Conservation (phyloP, 2,888 invertebrate genomes). For the Eupithecia subfuscata region DNA sequence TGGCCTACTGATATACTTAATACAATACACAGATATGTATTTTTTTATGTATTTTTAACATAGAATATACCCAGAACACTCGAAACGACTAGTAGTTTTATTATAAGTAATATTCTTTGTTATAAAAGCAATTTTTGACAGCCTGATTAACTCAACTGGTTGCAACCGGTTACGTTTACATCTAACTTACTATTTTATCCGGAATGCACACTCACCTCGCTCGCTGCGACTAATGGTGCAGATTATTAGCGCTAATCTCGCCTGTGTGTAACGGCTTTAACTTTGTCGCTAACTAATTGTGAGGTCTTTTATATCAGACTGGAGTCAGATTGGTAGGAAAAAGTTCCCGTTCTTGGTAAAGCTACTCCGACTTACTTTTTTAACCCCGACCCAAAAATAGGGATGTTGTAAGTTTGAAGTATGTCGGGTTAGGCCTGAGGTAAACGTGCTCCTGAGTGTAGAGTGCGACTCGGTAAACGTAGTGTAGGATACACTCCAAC, state of each 20-base stretch:
- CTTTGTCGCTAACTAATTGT: slow-evolving; percentile 28
- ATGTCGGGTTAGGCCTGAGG: too few relatives aligned
- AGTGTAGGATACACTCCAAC: too few relatives aligned
- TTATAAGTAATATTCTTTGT: too few relatives aligned
- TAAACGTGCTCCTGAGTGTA: too few relatives aligned
- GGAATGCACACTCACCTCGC: slow-evolving; percentile 4
- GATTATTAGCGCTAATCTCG: slow-evolving; percentile 30
- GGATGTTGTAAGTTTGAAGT: too few relatives aligned
- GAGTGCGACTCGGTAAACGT: too few relatives aligned
- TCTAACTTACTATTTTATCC: neutral
- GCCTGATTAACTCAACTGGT: neutral
- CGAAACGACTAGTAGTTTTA: too few relatives aligned
- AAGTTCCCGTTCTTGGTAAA: neutral
- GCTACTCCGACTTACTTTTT: neutral
- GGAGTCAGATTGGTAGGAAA: neutral
- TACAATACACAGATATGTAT: too few relatives aligned
- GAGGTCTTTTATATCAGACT: slow-evolving; percentile 14
- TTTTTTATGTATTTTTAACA: too few relatives aligned
- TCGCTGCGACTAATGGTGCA: slow-evolving; percentile 20
- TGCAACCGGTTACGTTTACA: neutral
- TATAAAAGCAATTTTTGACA: neutral
- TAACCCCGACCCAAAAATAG: too few relatives aligned
- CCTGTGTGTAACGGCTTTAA: slow-evolving; percentile 30
- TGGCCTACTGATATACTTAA: too few relatives aligned
- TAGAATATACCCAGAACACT: too few relatives aligned